Evolutionary conservation across 2,113 vertebrate genomes (phyloP), one percentile per base, ranked within the genome.

Genomic region (Aegotheles bennettii): DNA sequence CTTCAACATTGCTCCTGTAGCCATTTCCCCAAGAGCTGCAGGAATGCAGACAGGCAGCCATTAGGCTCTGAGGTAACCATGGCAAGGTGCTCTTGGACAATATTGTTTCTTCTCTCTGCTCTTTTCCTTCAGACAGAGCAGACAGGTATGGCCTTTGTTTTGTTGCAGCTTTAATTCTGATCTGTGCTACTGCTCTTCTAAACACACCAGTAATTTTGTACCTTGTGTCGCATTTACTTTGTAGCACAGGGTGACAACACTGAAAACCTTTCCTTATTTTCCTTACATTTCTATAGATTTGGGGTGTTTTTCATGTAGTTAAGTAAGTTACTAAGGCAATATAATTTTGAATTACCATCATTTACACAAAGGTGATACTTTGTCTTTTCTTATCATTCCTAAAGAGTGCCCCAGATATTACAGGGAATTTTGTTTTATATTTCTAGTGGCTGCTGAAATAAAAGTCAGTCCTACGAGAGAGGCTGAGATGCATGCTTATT

Each of bases 131-230:
- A 95, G 59, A 89, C 96, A 71, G 96, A 98, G 77, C 87, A 96
- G 91, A 96, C 95, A 98, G 98, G 98, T 98, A 98, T 53, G 97
- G 82, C 48, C 74, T 95, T 94, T 16, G 33, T 56, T 94, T 91
- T 53, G 29, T 57, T 63, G 67, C 0, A 9, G 10, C 50, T 88
- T 92, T 93, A 24, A 75, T 92, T 90, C 93, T 67, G 19, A 45
- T 79, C 43, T 71, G 25, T 79, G 31, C 56, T 90, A 7, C 67
- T n/a, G 13, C 23, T 92, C 51, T 56, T 89, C 50, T 54, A 47
- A 70, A 83, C 51, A 45, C 12, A 43, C 4, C 6, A 3, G 33
- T 21, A 40, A 51, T 82, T 90, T n/a, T 42, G 24, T 47, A 35
- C 33, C 63, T 70, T 31, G 13, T 61, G 12, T 13, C 7, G 2